Conservation (phyloP, 37 sponge, comb jelly and placozoan genomes). For the Crambe crambe region DNA sequence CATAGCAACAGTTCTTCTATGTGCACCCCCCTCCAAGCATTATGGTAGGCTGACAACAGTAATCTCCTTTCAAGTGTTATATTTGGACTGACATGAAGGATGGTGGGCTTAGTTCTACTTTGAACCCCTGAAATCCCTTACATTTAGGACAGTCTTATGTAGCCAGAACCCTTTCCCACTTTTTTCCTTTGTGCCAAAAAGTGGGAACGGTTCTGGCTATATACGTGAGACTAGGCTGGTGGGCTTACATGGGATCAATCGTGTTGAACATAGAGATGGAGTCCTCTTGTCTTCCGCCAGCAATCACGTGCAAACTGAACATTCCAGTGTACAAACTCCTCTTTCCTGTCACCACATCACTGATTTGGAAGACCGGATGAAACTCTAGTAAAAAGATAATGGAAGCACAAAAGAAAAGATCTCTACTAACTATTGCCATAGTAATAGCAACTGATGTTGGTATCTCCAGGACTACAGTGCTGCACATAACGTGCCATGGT, state of each 20-base stretch:
- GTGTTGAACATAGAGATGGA: conserved; percentile 21
- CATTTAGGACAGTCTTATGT: too few species aligned
- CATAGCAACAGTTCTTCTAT: too few species aligned
- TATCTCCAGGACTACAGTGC: conserved; percentile 18
- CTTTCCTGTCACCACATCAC: conserved; percentile 42
- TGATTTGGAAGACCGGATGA: conserved; percentile 33
- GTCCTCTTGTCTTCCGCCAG: conserved; percentile 28
- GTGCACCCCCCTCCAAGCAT: too few species aligned
- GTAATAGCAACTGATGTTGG: conserved; percentile 37
- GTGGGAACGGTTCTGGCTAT: too few species aligned
- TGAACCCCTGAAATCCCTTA: too few species aligned
- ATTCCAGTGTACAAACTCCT: conserved; percentile 7
- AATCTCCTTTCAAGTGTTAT: too few species aligned
- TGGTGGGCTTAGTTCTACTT: too few species aligned
- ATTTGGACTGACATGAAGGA: too few species aligned
- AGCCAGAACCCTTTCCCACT: too few species aligned
- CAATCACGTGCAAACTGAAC: conserved; percentile 39
- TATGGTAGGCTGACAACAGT: too few species aligned
- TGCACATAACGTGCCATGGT: conserved; percentile 22
- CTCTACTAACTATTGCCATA: conserved; percentile 22
- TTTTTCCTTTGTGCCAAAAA: too few species aligned
- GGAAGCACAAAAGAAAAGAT: neutral
- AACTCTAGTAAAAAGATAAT: conserved; percentile 33
- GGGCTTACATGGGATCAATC: neutral
- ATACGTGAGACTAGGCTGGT: too few species aligned